These are phyloP conservation scores for Trichonephila inaurata DNA, from an alignment of 1,140 invertebrate genomes.

Conservation along the genomic window DNA sequence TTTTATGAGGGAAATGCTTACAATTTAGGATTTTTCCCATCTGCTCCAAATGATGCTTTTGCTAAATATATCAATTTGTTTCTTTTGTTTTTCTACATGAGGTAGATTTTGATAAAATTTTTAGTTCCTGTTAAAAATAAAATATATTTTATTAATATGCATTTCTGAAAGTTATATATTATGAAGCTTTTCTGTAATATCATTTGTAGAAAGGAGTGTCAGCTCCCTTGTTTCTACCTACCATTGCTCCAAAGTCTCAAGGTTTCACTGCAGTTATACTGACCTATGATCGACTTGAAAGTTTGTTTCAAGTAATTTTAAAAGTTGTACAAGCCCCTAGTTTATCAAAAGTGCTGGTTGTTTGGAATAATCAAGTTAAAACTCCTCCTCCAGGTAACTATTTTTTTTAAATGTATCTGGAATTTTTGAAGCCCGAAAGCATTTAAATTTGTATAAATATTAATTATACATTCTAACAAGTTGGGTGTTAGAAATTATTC, in stretches of 20 bases:
- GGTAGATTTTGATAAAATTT: not conserved
- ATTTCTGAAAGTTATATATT: too few species aligned
- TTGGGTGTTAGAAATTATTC: not conserved
- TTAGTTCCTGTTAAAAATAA: too few species aligned
- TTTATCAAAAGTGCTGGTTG: conserved; percentile 91
- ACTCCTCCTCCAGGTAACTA: conserved; percentile 84
- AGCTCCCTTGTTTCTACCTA: conserved; percentile 91
- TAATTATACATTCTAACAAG: not conserved
- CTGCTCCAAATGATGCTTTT: too few species aligned
- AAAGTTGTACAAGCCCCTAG: conserved; percentile 91
- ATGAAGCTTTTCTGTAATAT: too few species aligned
- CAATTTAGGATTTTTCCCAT: too few species aligned
- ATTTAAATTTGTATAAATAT: not conserved
- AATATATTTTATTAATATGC: too few species aligned
- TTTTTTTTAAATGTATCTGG: not conserved
- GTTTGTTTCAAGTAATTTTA: conserved; percentile 91
- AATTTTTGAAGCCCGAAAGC: not conserved
- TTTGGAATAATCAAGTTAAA: conserved; percentile 97
- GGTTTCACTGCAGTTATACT: conserved; percentile 96
- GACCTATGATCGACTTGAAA: conserved; percentile 94
- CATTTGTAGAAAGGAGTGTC: conserved; percentile 63
- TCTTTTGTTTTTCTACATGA: not conserved
- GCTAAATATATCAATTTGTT: not conserved
- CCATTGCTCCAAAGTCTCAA: conserved; percentile 89
- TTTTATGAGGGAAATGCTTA: too few species aligned